phyloP scores from a whole-genome alignment of 1,140 invertebrate species.

The Anthonomus grandis region DNA sequence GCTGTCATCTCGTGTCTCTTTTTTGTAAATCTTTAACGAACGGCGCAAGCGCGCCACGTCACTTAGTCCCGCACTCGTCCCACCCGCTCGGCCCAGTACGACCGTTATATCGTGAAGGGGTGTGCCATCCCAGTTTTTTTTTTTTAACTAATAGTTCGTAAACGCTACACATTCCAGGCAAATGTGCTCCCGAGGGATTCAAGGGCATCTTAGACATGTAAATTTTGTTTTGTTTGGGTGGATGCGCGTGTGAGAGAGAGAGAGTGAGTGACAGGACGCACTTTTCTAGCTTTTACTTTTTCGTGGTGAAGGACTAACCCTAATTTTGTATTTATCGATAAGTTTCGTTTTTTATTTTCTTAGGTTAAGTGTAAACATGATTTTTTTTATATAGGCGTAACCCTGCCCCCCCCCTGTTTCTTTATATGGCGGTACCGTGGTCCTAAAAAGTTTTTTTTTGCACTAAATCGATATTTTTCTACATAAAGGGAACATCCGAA shows the following conservation, averaged over 20 bases:
- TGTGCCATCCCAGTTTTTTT: conserved; percentile 15
- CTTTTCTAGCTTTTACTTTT: conserved; percentile 18
- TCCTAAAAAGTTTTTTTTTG: conserved; percentile 31
- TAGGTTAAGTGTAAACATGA: background rate
- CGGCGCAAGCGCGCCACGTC: too few relatives aligned
- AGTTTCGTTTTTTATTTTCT: background rate
- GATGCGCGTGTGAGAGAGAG: conserved; percentile 4
- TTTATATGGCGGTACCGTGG: conserved; percentile 40
- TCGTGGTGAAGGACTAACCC: conserved; percentile 27
- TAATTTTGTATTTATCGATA: conserved; percentile 14
- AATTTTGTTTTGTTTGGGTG: conserved; percentile 12
- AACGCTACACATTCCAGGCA: conserved; percentile 47
- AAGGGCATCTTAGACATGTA: conserved; percentile 48
- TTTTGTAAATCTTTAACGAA: too few relatives aligned
- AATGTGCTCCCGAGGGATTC: conserved; percentile 49
- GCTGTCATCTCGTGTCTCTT: too few relatives aligned
- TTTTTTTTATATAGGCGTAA: conserved; percentile 3
- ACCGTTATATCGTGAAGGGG: conserved; percentile 19
- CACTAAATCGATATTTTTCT: background rate
- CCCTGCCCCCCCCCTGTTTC: too few relatives aligned
- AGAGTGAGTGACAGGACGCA: conserved; percentile 9
- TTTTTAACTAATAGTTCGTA: conserved; percentile 7
- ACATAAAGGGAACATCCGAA: background rate
- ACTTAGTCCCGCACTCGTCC: too few relatives aligned
- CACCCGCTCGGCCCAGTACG: background rate